Percentiles rank a stretch among this genome's conserved stretches.
Conservation (phyloP, 2,888 invertebrate genomes). For the Epirrita christyi region DNA sequence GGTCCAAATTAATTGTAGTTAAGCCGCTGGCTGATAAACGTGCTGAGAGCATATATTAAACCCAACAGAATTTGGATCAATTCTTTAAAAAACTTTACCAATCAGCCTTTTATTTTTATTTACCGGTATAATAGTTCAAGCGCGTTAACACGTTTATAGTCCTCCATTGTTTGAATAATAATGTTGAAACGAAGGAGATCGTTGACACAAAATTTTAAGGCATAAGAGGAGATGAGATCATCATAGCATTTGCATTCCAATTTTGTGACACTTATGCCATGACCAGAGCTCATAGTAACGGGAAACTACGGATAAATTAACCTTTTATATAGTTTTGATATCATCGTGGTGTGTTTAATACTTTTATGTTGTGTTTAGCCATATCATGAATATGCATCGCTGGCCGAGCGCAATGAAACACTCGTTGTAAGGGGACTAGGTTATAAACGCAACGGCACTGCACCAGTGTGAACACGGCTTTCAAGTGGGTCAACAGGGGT, state of each 20-base stretch:
- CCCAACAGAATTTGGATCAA: neutral
- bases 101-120: conserved; percentile 6
- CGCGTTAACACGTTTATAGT: conserved; percentile 16
- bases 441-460: conserved; percentile 9
- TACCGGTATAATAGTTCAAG: conserved; percentile 17
- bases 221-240: conserved; percentile 25
- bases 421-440: conserved; percentile 16
- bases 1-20: neutral
- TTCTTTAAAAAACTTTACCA: conserved; percentile 9
- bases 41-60: neutral
- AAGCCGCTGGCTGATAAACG: conserved; percentile 2
- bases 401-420: conserved; percentile 10
- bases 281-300: conserved; percentile 29
- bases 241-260: conserved; percentile 34
- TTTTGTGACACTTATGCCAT: conserved; percentile 29
- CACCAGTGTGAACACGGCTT: conserved; percentile 10
- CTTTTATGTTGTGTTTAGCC: conserved; percentile 23
- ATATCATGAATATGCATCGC: conserved; percentile 17
- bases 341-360: conserved; percentile 17
- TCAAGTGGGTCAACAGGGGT: conserved; percentile 13
- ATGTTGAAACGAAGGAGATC: conserved; percentile 1
- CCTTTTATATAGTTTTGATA: conserved; percentile 15
- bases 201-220: conserved; percentile 19
- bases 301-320: conserved; percentile 27
- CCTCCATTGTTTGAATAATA: conserved; percentile 14